Evolutionary conservation across 2,888 invertebrate genomes (phyloP).

Genomic region (Linnaemya tessellans): DNA sequence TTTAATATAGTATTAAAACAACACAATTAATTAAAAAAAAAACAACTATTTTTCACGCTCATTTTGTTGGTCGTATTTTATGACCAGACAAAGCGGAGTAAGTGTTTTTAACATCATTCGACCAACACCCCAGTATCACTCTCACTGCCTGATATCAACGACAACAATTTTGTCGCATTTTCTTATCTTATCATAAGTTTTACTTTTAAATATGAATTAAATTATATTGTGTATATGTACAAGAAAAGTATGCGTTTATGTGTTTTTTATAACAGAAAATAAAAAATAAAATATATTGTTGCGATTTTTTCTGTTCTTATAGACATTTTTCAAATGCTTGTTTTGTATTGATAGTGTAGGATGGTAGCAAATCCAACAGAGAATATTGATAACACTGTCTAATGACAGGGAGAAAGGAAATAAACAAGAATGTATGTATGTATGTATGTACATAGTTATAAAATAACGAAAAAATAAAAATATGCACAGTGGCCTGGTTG

Average conservation of each 20-base stretch:
- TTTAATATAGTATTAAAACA: constrained; percentile 5
- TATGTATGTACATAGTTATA: not conserved
- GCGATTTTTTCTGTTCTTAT: constrained; percentile 24
- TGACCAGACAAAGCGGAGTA: constrained; percentile 6
- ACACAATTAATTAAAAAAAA: constrained; percentile 1
- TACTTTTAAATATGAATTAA: constrained; percentile 53
- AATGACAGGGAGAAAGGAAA: constrained; percentile 12
- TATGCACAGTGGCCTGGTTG: constrained; percentile 5
- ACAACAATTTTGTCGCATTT: constrained; percentile 18
- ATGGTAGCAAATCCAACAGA: constrained; percentile 38
- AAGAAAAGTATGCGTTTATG: constrained; percentile 1
- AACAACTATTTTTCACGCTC: not conserved
- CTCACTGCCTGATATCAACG: constrained; percentile 12
- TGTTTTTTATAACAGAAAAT: not conserved
- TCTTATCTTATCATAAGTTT: constrained; percentile 65
- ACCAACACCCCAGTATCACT: not conserved
- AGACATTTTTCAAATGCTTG: constrained; percentile 1
- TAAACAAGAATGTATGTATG: not conserved
- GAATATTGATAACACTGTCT: constrained; percentile 60
- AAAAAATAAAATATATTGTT: not conserved
- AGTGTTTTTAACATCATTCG: not conserved
- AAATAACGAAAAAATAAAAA: not conserved
- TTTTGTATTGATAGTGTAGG: constrained; percentile 24
- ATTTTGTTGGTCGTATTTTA: constrained; percentile 19
- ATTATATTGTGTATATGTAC: constrained; percentile 16